Evolutionary conservation across 2,113 vertebrate genomes (phyloP).

Genomic region (Sorex fumeus): DNA sequence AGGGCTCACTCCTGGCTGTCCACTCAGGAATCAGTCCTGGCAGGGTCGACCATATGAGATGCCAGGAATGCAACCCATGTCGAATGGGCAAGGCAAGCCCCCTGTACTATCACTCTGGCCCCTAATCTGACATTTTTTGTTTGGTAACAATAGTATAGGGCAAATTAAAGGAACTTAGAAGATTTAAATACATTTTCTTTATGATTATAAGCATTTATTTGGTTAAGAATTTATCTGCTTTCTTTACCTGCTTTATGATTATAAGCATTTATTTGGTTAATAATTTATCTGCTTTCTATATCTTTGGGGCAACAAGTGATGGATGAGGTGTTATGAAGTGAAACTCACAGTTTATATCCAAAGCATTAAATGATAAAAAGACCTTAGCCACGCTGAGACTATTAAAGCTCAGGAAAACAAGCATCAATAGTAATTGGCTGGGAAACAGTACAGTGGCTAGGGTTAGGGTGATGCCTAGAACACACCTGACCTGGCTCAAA

Average conservation of each 20-base stretch:
- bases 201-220: slow-evolving; percentile 19
- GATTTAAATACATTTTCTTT: not conserved
- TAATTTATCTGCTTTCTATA: not conserved
- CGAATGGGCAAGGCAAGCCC: no score
- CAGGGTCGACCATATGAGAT: no score
- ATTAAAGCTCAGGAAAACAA: not conserved
- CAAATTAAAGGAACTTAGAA: slow-evolving; percentile 26
- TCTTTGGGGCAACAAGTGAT: not conserved
- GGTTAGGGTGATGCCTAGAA: no score
- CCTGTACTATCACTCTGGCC: no score
- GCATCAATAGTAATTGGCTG: no score
- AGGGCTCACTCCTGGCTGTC: no score
- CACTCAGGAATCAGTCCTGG: no score
- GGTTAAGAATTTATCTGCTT: slow-evolving; percentile 42
- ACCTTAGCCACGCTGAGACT: not conserved
- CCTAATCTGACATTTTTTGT: not conserved
- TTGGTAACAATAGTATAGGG: slow-evolving; percentile 4
- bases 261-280: slow-evolving; percentile 18
- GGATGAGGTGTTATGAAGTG: not conserved
- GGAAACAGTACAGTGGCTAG: no score
- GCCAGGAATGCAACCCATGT: no score
- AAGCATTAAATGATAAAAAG: slow-evolving; percentile 41
- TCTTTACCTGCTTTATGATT: slow-evolving; percentile 58
- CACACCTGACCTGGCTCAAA: no score
- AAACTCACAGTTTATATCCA: slow-evolving; percentile 56